Base-by-base conservation (phyloP, 2,797 vertebrate genomes). In the Mus caroli region DNA sequence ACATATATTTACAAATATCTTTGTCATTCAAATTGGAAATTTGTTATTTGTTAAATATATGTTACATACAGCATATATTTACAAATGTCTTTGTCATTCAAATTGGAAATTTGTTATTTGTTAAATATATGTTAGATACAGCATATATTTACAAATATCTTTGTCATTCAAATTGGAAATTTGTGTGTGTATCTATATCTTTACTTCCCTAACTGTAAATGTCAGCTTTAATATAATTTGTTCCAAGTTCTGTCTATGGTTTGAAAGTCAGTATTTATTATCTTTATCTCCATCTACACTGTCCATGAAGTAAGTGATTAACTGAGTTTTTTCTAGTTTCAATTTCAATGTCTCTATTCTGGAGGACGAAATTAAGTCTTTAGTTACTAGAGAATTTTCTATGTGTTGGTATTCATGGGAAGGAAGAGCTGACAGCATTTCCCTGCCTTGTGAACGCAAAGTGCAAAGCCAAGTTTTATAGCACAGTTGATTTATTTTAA, bases 141-240 rank as follows among this genome's bases (percentile, higher is more conserved):
- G 60, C 14, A 88, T 26, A 80, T 56, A 52, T 46, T 20, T 71
- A 34, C n/a, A 52, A 71, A 64, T 14, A 64, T 13, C 28, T 64
- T 34, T 88, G 24, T 62, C 12, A 31, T 92, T 91, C 40, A 94
- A 50, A n/a, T 92, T 26, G 82, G 19, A 60, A n/a, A 60, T 26
- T 10, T 46, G 28, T 94, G 10, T n/a, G 17, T 34, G 62, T 60
- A 2, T 76, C 22, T 83, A 2, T 64, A 43, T 62, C 31, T 78
- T 94, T 71, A 62, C 34, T 86, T 2, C 10, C 37, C 19, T 80
- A 64, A 71, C 4, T 92, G 6, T 31, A 3, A n/a, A 92, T 77
- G 90, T 96, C 80, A 92, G 6, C 26, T 6, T 17, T 95, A 37
- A 82, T 56, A 92, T 95, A 86, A 91, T 94, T 56, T 92, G 31